Evolutionary conservation across 2,888 invertebrate genomes (phyloP), one percentile per base, ranked within the genome.

Genomic region (Helicoverpa assulta): DNA sequence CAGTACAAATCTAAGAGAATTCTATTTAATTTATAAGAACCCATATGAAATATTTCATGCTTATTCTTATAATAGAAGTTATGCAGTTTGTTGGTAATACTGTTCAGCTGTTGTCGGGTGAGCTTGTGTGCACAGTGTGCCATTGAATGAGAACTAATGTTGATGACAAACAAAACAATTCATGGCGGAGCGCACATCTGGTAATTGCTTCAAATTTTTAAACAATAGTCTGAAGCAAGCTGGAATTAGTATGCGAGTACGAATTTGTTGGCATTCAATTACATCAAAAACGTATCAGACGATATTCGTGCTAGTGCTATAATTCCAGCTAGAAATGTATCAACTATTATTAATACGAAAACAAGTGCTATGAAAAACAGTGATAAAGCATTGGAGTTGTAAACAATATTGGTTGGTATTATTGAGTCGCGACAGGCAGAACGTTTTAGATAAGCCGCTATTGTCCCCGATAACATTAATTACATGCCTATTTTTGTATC

Each of bases 361-460:
- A 66, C 59, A 62, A 79, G 18, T 63, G 72, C 70, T 58, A 67
- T 65, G 59, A 73, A 77, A 72, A 76, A 68, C 78, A 78, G 77
- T 76, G 87, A 90, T 87, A 88, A 84, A 82, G 69, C 66, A 64
- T 73, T 83, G 56, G 70, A 81, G 83, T 85, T 70, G 81, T 82
- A 82, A 86, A 88, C 83, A 87, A 84, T 82, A 89, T 86, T 85
- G 81, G 77, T 71, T 77, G 67, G 78, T 85, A 81, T 85, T 88
- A 84, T 84, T 86, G 78, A 89, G 87, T 84, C 81, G 81, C 83
- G 80, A 86, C 84, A 83, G 80, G 85, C 88, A 86, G 78, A 86
- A 86, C 84, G 70, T 83, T 83, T 79, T 73, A 70, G 93, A 93
- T 93, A 93, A 93, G 88, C 84, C 78, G 72, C 66, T 69, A 80